Percentiles rank a stretch among this genome's conserved stretches.
These are phyloP conservation scores for Chelidonichthys spinosus DNA, from an alignment of 2,797 vertebrate genomes.

Conservation along the genomic window DNA sequence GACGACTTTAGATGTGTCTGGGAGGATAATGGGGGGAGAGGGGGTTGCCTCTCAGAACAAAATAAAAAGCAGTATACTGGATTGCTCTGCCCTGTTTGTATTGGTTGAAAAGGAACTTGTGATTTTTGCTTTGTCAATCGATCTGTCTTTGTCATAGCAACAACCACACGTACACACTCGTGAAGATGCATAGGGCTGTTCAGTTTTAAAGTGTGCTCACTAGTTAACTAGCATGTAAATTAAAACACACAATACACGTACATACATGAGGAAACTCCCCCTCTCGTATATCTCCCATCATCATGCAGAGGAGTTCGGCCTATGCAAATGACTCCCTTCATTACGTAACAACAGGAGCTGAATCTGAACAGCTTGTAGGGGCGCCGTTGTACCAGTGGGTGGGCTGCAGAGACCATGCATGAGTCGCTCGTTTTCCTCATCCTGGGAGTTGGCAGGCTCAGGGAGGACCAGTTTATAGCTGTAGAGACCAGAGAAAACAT, in stretches of 20 bases:
- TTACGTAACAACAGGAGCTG: too few species aligned
- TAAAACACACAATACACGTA: background rate
- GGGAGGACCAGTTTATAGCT: too few species aligned
- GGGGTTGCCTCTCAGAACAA: conserved; percentile 4
- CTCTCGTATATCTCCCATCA: too few species aligned
- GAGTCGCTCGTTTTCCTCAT: too few species aligned
- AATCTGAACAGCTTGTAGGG: too few species aligned
- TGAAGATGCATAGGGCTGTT: background rate
- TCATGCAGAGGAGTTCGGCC: too few species aligned
- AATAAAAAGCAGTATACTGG: conserved; percentile 20
- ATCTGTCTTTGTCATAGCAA: conserved; percentile 13
- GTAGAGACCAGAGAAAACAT: too few species aligned
- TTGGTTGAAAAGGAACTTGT: conserved; percentile 19
- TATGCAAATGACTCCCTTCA: too few species aligned
- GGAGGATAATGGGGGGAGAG: conserved; percentile 3
- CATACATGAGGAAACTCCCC: background rate
- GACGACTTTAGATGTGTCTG: conserved; percentile 38
- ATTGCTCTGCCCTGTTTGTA: conserved; percentile 8
- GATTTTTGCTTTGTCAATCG: conserved; percentile 14
- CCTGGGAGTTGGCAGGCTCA: too few species aligned
- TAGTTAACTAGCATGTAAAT: background rate
- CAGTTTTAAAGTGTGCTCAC: too few species aligned
- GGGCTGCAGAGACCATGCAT: too few species aligned
- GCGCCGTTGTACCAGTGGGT: too few species aligned
- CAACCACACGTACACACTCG: background rate